These are phyloP conservation scores for Eleginops maclovinus DNA, from an alignment of 2,113 vertebrate species.

Conservation along the genomic window DNA sequence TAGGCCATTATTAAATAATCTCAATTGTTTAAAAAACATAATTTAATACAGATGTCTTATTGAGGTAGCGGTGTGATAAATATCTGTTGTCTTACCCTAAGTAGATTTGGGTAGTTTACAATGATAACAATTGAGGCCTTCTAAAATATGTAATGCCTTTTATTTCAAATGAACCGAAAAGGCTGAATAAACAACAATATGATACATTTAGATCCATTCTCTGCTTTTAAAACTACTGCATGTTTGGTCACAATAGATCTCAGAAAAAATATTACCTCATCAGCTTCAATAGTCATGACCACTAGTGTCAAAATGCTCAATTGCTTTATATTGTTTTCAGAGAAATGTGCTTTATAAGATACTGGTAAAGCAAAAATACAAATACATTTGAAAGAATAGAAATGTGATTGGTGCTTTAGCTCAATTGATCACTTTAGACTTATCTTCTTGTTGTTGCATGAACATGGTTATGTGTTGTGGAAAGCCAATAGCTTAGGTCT, in stretches of 20 bases:
- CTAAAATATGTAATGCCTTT: background rate
- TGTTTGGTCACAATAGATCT: background rate
- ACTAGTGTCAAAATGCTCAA: background rate
- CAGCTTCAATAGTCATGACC: background rate
- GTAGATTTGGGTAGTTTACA: background rate
- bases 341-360: background rate
- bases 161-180: background rate
- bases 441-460: conserved; percentile 60
- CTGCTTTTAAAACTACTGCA: background rate
- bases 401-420: background rate
- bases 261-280: background rate
- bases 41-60: background rate
- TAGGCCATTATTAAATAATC: conserved; percentile 9
- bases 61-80: background rate
- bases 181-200: background rate
- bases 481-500: conserved; percentile 64
- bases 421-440: conserved; percentile 1
- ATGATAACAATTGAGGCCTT: background rate
- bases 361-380: background rate
- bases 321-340: background rate
- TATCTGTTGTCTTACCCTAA: background rate
- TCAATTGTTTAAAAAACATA: conserved; percentile 3
- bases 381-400: background rate
- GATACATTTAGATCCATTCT: background rate
- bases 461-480: conserved; percentile 73